Evolutionary conservation across 2,888 invertebrate genomes (phyloP), one percentile per base, ranked within the genome.

Genomic region (Globia sparganii): DNA sequence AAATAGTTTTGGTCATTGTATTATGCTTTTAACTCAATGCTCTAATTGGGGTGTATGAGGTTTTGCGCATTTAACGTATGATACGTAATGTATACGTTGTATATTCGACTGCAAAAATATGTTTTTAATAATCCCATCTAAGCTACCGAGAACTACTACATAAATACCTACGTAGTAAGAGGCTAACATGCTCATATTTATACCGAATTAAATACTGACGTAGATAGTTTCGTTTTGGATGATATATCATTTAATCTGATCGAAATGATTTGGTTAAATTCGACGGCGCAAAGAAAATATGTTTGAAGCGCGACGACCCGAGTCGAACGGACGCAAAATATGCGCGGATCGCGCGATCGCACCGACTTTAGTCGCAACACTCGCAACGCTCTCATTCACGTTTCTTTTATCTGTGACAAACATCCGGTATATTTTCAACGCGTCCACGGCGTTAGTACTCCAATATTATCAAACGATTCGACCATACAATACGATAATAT

Each of bases 361-460:
- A 83, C 75, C 79, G 72, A 85, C 86, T 78, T 87, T 83, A 85
- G 82, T 80, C 83, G 87, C 85, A 88, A 86, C 90, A 91, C 85
- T 80, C 83, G 87, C 85, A 88, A 86, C 90, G 91, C 85, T 90
- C 91, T 91, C 92, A 92, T 92, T 93, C 92, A 94, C 88, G 92
- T 91, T 92, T 91, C 91, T 92, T 94, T 95, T 95, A 95, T 95
- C 95, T 94, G 91, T 91, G 91, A 91, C 92, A 93, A 94, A 94
- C 95, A 95, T 95, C 95, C 95, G 95, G 95, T 92, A 93, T 93
- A 93, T 92, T 93, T 93, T 91, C 89, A 92, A 91, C 89, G 89
- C 89, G 87, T 90, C 90, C 90, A 89, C 90, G 86, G 85, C 84
- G 89, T 90, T 89, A 89, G 87, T 92, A 91, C 90, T 90, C 89